Base-by-base conservation (phyloP, 2,888 invertebrate genomes). In the Notocelia uddmanniana region DNA sequence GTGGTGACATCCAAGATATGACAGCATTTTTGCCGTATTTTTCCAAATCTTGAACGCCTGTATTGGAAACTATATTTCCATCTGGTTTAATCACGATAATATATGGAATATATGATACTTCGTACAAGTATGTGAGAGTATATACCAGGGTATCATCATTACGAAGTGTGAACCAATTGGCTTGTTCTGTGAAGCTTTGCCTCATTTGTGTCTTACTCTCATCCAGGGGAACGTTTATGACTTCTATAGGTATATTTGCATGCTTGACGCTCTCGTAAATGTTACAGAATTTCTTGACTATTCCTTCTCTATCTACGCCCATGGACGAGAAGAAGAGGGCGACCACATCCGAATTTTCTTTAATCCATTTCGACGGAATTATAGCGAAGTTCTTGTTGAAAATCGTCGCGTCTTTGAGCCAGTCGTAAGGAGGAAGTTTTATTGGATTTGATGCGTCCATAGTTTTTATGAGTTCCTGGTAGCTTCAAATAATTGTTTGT, bases 141-240 rank as follows among this genome's bases (percentile, higher is more conserved):
- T 73, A 57, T 79, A 91, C 81, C 41, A 90, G 75, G 72, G 84
- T 81, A 81, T 92, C 91, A 75, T 82, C 73, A 77, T 80, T 84
- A 9, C 78, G 77, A 11, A 92, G 83, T 57, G 89, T 86, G 67
- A 93, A 93, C 93, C 93, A 93, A 66, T 93, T 93, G 0, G 93
- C 93, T 83, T 93, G 93, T 0, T 76, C 73, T 0, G 84, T 76
- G 69, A 77, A 92, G 21, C 84, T 82, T 0, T 70, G 62, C 18
- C 67, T 66, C 80, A 86, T 87, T 0, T 87, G 85, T 1, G 78
- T 76, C 60, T 85, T 80, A 0, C 69, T 83, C 0, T 88, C 87
- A 48, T 93, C 93, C 80, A 90, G 78, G 0, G 93, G 90, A 0
- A 92, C 74, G 45, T 91, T 83, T 2, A 93, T 85, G 0, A 93